These are phyloP conservation scores for Trichonephila inaurata DNA, from an alignment of 1,140 invertebrate genomes.

Conservation along the genomic window DNA sequence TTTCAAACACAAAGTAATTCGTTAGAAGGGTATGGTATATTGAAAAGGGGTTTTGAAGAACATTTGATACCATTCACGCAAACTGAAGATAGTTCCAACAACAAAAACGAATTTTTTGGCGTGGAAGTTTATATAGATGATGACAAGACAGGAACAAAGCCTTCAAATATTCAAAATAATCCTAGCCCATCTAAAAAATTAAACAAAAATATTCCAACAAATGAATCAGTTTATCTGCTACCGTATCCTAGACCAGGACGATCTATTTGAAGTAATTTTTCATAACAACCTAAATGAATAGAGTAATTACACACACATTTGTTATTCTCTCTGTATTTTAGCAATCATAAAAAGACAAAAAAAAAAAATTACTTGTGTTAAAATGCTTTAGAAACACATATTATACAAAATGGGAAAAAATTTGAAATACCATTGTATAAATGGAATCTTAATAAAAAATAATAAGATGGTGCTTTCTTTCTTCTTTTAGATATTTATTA, in stretches of 20 bases:
- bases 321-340: not conserved
- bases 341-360: constrained; percentile 8
- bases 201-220: not conserved
- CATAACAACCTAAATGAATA: not conserved
- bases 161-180: not conserved
- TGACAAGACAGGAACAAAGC: not conserved
- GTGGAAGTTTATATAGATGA: not conserved
- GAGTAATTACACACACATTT: not conserved
- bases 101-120: not conserved
- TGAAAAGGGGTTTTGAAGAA: not conserved
- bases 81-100: not conserved
- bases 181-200: not conserved
- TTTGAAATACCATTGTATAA: constrained; percentile 14
- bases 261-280: not conserved
- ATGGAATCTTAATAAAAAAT: not conserved
- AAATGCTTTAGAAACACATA: not conserved
- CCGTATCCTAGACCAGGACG: constrained; percentile 54
- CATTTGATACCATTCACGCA: not conserved
- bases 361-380: not conserved
- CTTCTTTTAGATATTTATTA: too few species aligned
- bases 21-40: not conserved
- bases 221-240: constrained; percentile 11
- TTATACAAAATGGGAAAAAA: not conserved
- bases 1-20: too few species aligned
- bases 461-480: not conserved